These are phyloP conservation scores for Pachliopta kotzebuea DNA, from an alignment of 2,888 invertebrate genomes.

Conservation along the genomic window DNA sequence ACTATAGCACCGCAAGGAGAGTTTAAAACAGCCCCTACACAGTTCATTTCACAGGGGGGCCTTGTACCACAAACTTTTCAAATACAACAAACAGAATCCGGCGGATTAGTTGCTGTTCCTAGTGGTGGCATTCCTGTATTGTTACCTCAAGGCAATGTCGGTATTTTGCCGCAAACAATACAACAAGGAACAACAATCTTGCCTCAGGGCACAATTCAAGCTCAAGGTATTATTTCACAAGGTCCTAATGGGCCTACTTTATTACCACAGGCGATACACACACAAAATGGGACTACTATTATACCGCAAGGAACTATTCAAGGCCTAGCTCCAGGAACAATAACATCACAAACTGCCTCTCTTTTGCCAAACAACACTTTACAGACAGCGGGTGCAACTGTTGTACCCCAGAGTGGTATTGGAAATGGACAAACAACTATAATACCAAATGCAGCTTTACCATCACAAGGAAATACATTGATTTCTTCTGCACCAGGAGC, in stretches of 20 bases:
- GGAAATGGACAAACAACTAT: conserved; percentile 74
- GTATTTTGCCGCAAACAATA: conserved; percentile 71
- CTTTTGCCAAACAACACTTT: conserved; percentile 64
- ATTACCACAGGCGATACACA: conserved; percentile 80
- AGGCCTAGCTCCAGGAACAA: conserved; percentile 61
- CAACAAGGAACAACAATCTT: conserved; percentile 80
- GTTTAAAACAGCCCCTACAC: conserved; percentile 76
- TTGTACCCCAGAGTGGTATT: conserved; percentile 73
- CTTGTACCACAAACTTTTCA: conserved; percentile 81
- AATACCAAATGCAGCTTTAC: conserved; percentile 69
- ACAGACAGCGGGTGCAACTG: conserved; percentile 64
- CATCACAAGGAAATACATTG: conserved; percentile 77
- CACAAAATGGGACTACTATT: conserved; percentile 82
- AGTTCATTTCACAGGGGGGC: conserved; percentile 78
- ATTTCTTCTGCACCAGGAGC: conserved; percentile 79
- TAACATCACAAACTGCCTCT: conserved; percentile 65
- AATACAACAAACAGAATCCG: conserved; percentile 82
- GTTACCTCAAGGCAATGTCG: conserved; percentile 75
- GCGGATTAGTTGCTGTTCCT: conserved; percentile 81
- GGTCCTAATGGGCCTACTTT: conserved; percentile 81
- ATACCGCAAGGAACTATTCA: conserved; percentile 81
- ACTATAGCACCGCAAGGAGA: conserved; percentile 83
- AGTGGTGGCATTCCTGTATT: conserved; percentile 81
- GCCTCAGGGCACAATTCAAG: conserved; percentile 79
- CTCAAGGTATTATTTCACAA: conserved; percentile 75